Evolutionary conservation across 2,888 invertebrate genomes (phyloP), one percentile per base, ranked within the genome.

Genomic region (Clanis bilineata): DNA sequence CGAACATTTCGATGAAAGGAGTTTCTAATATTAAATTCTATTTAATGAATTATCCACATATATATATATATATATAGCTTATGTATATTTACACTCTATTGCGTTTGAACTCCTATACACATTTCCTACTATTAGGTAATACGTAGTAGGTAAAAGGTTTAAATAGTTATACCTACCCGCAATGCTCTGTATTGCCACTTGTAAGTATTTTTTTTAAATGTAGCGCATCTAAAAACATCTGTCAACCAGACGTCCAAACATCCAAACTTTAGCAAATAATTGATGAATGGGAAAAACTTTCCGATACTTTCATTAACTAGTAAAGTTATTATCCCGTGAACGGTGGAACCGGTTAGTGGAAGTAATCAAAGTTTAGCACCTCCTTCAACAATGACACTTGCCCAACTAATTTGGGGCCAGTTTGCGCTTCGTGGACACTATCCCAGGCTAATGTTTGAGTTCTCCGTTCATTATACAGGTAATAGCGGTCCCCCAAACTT

Each of bases 401-500:
- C 57, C 56, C 59, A 77, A 76, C 76, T 76, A 76, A 72, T 77
- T 72, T 68, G 64, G 60, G 65, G 64, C 54, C 64, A 70, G 76
- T 74, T 73, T 70, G 64, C 57, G 55, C 59, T 23, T 44, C 23
- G 56, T 38, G 55, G 45, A 56, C 39, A 22, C 18, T 28, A 32
- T 44, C 36, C 5, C 43, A 21, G 36, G 18, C 12, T 41, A 38
- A 28, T 25, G 47, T 56, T 56, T 56, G 22, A 41, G 41, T 58
- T 25, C 18, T 5, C 22, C 28, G 25, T 51, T 58, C 51, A 36
- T 18, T 58, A 36, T 18, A 51, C 51, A 51, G 32, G 51, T 51
- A 51, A 44, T 51, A 18, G 18, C 18, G 18, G 32, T n/a, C 28
- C 4, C 32, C 28, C 18, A 18, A 51, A 51, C 3, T 4, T 10